Evolutionary conservation across 2,888 invertebrate genomes (phyloP).

Genomic region (Oxystoma pomonae): DNA sequence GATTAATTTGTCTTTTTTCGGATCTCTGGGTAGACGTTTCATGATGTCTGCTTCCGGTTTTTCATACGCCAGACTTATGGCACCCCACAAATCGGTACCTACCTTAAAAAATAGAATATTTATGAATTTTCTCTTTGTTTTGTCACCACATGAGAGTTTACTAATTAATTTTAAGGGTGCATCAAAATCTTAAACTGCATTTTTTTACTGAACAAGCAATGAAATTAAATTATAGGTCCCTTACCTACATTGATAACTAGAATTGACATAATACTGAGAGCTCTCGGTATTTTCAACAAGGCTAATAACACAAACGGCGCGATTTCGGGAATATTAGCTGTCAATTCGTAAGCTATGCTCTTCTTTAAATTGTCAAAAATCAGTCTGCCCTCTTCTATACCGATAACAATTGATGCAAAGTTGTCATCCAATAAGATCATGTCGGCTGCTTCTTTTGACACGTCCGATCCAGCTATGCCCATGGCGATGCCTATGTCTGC

Average conservation of each 20-base stretch:
- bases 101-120: slow-evolving; percentile 45
- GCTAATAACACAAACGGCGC: slow-evolving; percentile 81
- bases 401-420: slow-evolving; percentile 95
- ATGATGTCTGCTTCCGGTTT: slow-evolving; percentile 72
- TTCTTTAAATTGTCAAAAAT: slow-evolving; percentile 98
- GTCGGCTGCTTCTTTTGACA: slow-evolving; percentile 96
- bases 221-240: background rate
- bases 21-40: slow-evolving; percentile 56
- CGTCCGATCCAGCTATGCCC: slow-evolving; percentile 59
- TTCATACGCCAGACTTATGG: slow-evolving; percentile 76
- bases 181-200: no score
- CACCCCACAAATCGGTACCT: slow-evolving; percentile 77
- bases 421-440: slow-evolving; percentile 98
- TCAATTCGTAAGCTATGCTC: slow-evolving; percentile 93
- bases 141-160: no score
- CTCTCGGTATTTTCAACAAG: slow-evolving; percentile 16
- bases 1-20: slow-evolving; percentile 52
- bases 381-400: slow-evolving; percentile 86
- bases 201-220: no score
- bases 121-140: no score
- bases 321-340: slow-evolving; percentile 96
- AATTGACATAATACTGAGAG: slow-evolving; percentile 17
- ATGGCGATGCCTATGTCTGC: slow-evolving; percentile 63
- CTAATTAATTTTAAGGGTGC: no score
- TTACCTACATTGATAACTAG: slow-evolving; percentile 21